phyloP scores from a whole-genome alignment of 2,888 invertebrate genomes.

The Syritta pipiens region DNA sequence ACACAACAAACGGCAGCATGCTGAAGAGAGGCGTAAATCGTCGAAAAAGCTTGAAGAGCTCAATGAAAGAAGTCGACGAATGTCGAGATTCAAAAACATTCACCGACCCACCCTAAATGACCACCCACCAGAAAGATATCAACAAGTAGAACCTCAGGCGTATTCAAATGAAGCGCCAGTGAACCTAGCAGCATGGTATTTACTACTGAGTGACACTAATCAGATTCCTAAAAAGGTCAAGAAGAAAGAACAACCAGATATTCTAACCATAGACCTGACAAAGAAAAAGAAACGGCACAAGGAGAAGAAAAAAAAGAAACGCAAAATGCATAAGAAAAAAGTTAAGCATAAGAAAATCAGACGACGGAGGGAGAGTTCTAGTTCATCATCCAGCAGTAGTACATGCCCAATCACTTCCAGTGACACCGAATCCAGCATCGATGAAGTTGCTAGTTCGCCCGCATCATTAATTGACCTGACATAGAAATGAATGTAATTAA shows the following conservation, averaged over 20 bases:
- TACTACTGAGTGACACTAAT: constrained; percentile 10
- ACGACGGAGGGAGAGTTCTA: constrained; percentile 32
- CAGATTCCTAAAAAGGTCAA: constrained; percentile 24
- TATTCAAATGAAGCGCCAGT: background rate
- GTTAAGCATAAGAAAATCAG: constrained; percentile 24
- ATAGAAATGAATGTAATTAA: constrained; percentile 1
- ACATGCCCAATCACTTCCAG: constrained; percentile 4
- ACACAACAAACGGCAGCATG: constrained; percentile 73
- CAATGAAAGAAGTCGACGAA: constrained; percentile 70
- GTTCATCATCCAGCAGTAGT: constrained; percentile 8
- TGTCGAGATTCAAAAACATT: constrained; percentile 51
- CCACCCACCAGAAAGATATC: background rate
- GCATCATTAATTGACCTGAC: constrained; percentile 46
- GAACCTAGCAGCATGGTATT: constrained; percentile 14
- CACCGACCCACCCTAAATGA: constrained; percentile 6
- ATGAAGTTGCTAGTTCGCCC: background rate
- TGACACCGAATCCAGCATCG: constrained; percentile 3
- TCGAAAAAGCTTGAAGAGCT: constrained; percentile 73
- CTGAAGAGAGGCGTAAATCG: constrained; percentile 72
- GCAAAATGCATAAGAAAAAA: background rate
- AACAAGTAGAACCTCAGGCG: background rate
- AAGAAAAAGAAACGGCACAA: constrained; percentile 28
- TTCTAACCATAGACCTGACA: constrained; percentile 52
- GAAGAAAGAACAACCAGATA: background rate
- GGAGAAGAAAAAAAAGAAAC: constrained; percentile 3